Evolutionary conservation across 2,888 invertebrate species (phyloP).

Genomic region (Mesochorus sp.): DNA sequence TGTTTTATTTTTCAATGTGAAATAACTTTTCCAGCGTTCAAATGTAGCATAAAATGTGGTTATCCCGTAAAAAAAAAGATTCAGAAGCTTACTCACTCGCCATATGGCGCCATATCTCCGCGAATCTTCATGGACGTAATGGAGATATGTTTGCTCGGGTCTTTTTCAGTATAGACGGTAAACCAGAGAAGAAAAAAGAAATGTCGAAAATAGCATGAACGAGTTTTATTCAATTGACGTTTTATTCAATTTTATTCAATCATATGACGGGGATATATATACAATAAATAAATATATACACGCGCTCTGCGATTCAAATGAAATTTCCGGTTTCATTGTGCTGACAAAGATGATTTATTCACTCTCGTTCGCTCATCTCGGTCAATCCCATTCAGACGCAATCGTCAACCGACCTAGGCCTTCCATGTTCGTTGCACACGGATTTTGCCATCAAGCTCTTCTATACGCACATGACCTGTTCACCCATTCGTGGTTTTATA

Average conservation of each 20-base stretch:
- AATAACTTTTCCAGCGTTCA: too few species aligned
- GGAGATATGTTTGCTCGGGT: too few species aligned
- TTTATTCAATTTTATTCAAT: conserved; percentile 42
- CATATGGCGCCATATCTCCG: too few species aligned
- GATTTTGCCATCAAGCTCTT: conserved; percentile 42
- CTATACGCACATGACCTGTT: background rate
- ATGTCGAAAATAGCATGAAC: conserved; percentile 21
- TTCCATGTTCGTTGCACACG: conserved; percentile 25
- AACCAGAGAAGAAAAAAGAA: background rate
- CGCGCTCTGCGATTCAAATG: conserved; percentile 65
- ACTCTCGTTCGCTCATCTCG: conserved; percentile 34
- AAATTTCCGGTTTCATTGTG: conserved; percentile 71
- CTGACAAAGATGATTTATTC: conserved; percentile 60
- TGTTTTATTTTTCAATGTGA: too few species aligned
- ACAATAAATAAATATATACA: conserved; percentile 60
- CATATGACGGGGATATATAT: background rate
- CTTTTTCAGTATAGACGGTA: background rate
- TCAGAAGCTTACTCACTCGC: too few species aligned
- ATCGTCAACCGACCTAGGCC: conserved; percentile 57
- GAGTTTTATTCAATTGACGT: conserved; percentile 43
- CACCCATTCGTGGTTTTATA: background rate
- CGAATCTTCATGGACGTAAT: too few species aligned
- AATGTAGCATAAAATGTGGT: too few species aligned
- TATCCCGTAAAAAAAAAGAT: too few species aligned
- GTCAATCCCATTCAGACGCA: conserved; percentile 65